phyloP scores from a whole-genome alignment of 2,113 vertebrate genomes.

The Pontoporia blainvillei region DNA sequence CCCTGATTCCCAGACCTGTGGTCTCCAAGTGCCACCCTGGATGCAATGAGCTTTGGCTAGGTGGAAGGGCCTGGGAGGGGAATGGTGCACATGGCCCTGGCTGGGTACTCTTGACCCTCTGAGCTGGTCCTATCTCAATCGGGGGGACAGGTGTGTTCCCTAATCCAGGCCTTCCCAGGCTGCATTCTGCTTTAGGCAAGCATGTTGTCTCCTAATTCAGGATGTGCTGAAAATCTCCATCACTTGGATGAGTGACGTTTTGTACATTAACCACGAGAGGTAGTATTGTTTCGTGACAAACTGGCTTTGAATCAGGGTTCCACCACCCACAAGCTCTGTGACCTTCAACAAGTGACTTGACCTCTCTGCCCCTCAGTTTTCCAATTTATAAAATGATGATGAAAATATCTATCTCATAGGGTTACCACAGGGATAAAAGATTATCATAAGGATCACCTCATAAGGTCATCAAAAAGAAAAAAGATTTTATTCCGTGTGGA shows the following conservation, averaged over 20 bases:
- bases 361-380: not conserved
- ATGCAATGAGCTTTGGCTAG: not conserved
- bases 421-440: not conserved
- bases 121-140: not conserved
- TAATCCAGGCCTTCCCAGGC: not conserved
- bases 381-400: not conserved
- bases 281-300: not conserved
- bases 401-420: not conserved
- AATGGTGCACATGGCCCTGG: not conserved
- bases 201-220: accelerated
- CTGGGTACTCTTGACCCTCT: not conserved
- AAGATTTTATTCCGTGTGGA: not conserved
- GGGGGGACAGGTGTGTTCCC: accelerated
- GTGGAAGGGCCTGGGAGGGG: not conserved
- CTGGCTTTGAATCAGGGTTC: not conserved
- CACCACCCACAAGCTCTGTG: not conserved
- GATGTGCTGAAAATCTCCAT: not conserved
- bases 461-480: not conserved
- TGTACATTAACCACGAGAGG: not conserved
- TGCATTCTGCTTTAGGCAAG: accelerated
- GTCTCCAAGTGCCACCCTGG: not conserved
- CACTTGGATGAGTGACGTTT: not conserved
- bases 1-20: not conserved
- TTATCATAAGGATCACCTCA: too few relatives aligned
- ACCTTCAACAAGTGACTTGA: not conserved